These are phyloP conservation scores for Phortica okadai DNA, from an alignment of 2,888 invertebrate species.

Conservation along the genomic window DNA sequence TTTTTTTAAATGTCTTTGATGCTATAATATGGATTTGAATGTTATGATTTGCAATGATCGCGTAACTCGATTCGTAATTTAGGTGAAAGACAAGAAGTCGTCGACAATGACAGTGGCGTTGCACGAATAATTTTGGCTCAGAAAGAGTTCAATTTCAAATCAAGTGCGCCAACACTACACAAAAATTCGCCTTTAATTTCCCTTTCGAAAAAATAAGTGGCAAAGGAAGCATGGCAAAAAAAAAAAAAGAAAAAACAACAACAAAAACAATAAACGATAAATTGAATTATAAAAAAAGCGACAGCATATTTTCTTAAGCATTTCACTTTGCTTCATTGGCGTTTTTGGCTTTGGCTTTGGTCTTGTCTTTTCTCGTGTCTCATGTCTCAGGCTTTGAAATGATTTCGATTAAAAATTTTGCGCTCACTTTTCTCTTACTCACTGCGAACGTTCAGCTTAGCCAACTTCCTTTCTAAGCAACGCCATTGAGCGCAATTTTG, in stretches of 20 bases:
- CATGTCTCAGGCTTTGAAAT: background rate
- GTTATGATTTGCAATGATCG: conserved; percentile 60
- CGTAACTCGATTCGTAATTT: conserved; percentile 63
- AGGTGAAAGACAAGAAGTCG: conserved; percentile 31
- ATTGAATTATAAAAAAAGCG: background rate
- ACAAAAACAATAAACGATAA: conserved; percentile 15
- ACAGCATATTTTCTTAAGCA: conserved; percentile 29
- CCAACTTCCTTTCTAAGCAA: background rate
- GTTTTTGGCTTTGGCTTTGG: conserved; percentile 1
- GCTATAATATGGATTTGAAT: conserved; percentile 30
- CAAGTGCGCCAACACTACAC: conserved; percentile 20
- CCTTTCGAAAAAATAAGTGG: conserved; percentile 41
- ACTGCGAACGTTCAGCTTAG: background rate
- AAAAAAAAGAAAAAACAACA: background rate
- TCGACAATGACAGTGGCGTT: background rate
- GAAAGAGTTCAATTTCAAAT: conserved; percentile 21
- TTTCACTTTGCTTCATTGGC: conserved; percentile 31
- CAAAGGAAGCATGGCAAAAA: conserved; percentile 25
- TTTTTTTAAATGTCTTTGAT: conserved; percentile 37
- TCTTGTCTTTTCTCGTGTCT: conserved; percentile 10
- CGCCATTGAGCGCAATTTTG: background rate
- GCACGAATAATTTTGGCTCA: background rate
- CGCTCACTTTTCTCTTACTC: background rate
- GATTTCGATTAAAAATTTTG: conserved; percentile 20
- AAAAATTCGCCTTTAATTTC: conserved; percentile 36